Evolutionary conservation across 2,113 vertebrate genomes (phyloP).

Genomic region (Osmerus mordax): DNA sequence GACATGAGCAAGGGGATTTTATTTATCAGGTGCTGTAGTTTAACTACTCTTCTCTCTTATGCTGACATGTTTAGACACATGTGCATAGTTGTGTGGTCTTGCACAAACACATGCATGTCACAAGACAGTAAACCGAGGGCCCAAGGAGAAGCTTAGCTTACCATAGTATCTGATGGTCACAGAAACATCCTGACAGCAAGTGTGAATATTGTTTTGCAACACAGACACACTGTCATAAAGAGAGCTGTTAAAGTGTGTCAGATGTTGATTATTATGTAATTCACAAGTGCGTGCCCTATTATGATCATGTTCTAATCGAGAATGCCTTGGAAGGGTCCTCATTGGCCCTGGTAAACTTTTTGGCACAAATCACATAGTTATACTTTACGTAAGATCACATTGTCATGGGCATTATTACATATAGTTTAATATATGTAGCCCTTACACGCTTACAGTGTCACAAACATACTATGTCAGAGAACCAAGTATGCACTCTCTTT

Average conservation of each 20-base stretch:
- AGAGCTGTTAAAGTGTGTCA: neutral
- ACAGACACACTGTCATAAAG: neutral
- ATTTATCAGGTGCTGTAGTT: conserved; percentile 30
- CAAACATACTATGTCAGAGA: neutral
- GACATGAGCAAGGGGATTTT: conserved; percentile 36
- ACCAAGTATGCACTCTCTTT: neutral
- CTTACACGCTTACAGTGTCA: too few species aligned
- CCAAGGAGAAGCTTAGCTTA: conserved; percentile 31
- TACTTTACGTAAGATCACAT: too few species aligned
- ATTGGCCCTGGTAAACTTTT: too few species aligned
- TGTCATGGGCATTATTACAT: too few species aligned
- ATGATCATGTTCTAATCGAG: neutral
- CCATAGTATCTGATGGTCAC: conserved; percentile 54
- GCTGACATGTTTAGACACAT: neutral
- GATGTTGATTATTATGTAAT: neutral
- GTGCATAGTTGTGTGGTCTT: conserved; percentile 7
- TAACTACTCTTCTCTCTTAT: conserved; percentile 26
- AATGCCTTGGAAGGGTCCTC: too few species aligned
- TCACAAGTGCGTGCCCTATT: neutral
- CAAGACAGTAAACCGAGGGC: conserved; percentile 29
- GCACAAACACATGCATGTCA: conserved; percentile 46
- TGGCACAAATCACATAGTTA: too few species aligned
- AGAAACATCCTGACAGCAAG: conserved; percentile 50
- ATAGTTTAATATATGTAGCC: too few species aligned
- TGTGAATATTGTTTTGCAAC: conserved; percentile 38